A percentile compares a stretch with the other conserved stretches of the same genome.
phyloP scores from a whole-genome alignment of 2,888 invertebrate genomes.

The Bombyx huttoni region DNA sequence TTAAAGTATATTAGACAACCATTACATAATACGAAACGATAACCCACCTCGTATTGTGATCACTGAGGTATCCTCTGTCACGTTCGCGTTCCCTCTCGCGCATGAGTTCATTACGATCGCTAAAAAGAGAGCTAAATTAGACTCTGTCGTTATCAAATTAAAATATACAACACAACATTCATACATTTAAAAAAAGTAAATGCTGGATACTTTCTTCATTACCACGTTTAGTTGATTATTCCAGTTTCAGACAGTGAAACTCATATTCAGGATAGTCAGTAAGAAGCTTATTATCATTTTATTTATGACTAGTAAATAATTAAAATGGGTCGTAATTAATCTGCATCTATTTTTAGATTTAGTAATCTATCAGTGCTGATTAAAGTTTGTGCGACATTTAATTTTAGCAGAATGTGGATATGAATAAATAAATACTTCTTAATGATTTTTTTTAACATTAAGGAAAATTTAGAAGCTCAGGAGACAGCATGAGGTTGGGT shows the following conservation, averaged over 20 bases:
- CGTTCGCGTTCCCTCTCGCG: conserved; percentile 79
- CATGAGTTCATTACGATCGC: conserved; percentile 89
- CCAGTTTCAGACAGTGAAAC: too few relatives aligned
- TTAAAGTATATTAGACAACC: too few relatives aligned
- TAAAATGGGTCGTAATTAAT: too few relatives aligned
- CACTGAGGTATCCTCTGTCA: conserved; percentile 81
- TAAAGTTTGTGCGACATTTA: background rate
- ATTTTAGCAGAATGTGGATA: background rate
- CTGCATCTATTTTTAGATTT: too few relatives aligned
- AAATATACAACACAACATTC: too few relatives aligned
- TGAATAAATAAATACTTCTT: background rate
- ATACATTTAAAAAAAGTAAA: too few relatives aligned
- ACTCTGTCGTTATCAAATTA: conserved; percentile 2
- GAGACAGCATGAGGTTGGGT: background rate
- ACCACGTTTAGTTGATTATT: too few relatives aligned
- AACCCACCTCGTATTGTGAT: conserved; percentile 81
- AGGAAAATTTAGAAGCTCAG: background rate
- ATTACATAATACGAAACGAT: background rate
- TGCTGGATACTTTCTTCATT: too few relatives aligned
- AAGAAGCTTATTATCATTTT: too few relatives aligned
- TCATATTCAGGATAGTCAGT: too few relatives aligned
- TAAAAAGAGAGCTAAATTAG: conserved; percentile 26
- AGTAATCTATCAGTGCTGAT: too few relatives aligned
- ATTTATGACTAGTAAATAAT: too few relatives aligned
- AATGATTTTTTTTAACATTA: conserved; percentile 2